Base-by-base conservation (phyloP, 2,797 vertebrate genomes). In the Chromobotia macracanthus region DNA sequence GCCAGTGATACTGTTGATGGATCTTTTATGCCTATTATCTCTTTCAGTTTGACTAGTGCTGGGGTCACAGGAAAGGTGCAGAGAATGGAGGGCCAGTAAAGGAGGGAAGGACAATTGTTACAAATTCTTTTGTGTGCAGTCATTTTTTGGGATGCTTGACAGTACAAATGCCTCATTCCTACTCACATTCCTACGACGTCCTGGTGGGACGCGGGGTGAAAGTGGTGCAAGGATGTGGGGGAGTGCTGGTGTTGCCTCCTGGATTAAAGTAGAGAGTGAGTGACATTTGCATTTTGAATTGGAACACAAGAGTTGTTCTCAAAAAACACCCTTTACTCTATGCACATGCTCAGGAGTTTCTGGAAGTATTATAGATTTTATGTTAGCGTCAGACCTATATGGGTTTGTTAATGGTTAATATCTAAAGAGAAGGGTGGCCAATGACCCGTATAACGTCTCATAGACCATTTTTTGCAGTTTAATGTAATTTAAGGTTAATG, bases 1-100 rank as follows among this genome's bases (percentile, higher is more conserved):
- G 87, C 85, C 89, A 91, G 87, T 87, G 89, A 91, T 88, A 86
- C 86, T 86, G 84, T 85, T 84, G 86, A 88, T 87, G 87, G 84
- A 86, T 75, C 83, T 87, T 88, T 88, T 84, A 86, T 86, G 83
- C 83, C 56, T 44, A 44, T 44, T 44, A 44, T 44, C 41, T 44
- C 41, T 44, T 44, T 44, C 41, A 44, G 9, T 44, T 44, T 44
- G 1, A 10, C 41, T 67, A 82, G 76, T 80, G 61, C 73, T 51
- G 67, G 83, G 86, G 86, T 89, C 88, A 89, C 80, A 77, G 77
- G 81, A 86, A 87, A 87, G 88, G 85, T 89, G 86, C 85, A 82
- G 80, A 84, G 74, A 53, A 79, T 61, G 77, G 83, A 80, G 81
- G 74, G 73, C 72, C 56, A 41, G 66, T 72, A 68, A 60, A 79